These are phyloP conservation scores for Callimorpha dominula DNA, from an alignment of 2,888 invertebrate species.

Conservation along the genomic window DNA sequence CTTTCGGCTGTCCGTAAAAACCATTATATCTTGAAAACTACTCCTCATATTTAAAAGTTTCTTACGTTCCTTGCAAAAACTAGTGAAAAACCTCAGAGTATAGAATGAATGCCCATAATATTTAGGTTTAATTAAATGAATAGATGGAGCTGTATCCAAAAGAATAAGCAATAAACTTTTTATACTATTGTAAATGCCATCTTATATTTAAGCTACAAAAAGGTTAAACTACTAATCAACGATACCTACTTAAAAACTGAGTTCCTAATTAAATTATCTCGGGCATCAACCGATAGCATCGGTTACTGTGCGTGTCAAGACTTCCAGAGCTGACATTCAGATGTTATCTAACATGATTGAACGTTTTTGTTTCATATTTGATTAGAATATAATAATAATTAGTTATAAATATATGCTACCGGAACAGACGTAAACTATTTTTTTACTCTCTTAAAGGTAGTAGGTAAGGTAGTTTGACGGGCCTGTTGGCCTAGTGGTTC, in stretches of 20 bases:
- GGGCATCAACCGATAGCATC: conserved; percentile 56
- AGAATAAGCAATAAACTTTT: neutral
- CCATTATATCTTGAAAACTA: no score
- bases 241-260: conserved; percentile 8
- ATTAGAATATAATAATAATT: conserved; percentile 66
- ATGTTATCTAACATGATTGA: conserved; percentile 76
- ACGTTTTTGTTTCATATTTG: conserved; percentile 66
- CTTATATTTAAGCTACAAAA: neutral
- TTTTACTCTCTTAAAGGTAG: conserved; percentile 16
- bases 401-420: conserved; percentile 47
- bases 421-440: conserved; percentile 38
- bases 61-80: no score
- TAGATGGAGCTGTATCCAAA: no score
- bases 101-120: no score
- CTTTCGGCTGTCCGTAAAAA: no score
- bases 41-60: no score
- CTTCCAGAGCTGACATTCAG: conserved; percentile 57
- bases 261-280: conserved; percentile 37
- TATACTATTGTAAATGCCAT: neutral
- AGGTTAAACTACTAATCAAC: neutral
- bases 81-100: no score
- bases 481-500: no score
- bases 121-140: no score
- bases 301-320: conserved; percentile 58
- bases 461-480: no score